Evolutionary conservation across 2,113 vertebrate species (phyloP), one percentile per base, ranked within the genome.

Genomic region (Oplegnathus fasciatus): DNA sequence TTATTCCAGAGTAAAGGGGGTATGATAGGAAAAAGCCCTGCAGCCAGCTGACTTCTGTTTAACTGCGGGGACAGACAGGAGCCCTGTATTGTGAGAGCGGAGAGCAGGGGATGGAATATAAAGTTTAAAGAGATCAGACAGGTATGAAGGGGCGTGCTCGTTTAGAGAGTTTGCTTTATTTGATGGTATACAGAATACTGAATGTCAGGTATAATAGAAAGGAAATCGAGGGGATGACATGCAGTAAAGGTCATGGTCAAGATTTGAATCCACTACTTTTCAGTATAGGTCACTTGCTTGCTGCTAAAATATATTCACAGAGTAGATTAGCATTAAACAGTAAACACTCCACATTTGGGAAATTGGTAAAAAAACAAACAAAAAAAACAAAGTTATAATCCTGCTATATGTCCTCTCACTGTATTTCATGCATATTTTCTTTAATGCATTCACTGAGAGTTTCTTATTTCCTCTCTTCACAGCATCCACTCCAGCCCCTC

Each of bases 401-500:
- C 24, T 14, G 5, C 5, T 7, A 9, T 48, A 20, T 44, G 10
- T 48, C 24, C 4, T 62, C 34, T 44, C 9, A n/a, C 28, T 82
- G 40, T 30, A 28, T 61, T 24, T 42, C 10, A 58, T 24, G 37
- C 18, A 48, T 67, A 20, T 26, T 61, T 44, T 34, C 8, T 1
- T 24, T 11, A 9, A 18, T 66, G 30, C 9, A 10, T 73, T 76
- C 9, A 44, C 22, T 15, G 7, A 30, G 26, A 15, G 17, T 65
- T 46, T 52, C 30, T 46, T n/a, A 10, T 78, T 84, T 42, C 28
- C 28, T 50, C 15, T 75, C 0, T 58, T n/a, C 3, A 7, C 92
- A 97, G 97, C 98, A 80, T 97, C 97, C 75, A 97, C 97, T 48
- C 97, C 97, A 81, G 97, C 97, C 82, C 97, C 96, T 73, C 96